Evolutionary conservation across 2,113 vertebrate species (phyloP).

Genomic region (Hippocampus abdominalis): DNA sequence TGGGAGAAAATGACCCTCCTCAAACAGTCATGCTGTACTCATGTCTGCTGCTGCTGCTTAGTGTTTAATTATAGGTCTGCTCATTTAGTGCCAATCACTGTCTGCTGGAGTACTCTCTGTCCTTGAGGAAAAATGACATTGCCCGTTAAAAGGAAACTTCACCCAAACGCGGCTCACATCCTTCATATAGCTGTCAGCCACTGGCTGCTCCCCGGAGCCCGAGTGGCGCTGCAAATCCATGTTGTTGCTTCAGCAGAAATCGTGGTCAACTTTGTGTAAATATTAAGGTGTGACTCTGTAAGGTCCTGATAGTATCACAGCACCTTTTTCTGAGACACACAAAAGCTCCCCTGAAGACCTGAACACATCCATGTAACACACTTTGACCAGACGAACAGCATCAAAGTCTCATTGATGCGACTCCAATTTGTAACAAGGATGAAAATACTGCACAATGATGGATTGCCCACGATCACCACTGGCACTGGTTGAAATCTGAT

Average conservation of each 20-base stretch:
- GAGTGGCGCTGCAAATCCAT: neutral
- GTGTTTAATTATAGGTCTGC: neutral
- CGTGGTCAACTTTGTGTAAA: conserved; percentile 15
- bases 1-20: neutral
- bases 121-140: neutral
- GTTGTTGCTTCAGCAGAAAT: conserved; percentile 9
- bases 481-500: too few species aligned
- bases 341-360: neutral
- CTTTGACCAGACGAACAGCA: too few species aligned
- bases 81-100: neutral
- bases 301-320: too few species aligned
- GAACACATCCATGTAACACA: too few species aligned
- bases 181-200: conserved; percentile 2
- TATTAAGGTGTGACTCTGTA: neutral
- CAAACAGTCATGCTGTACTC: neutral
- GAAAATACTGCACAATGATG: too few species aligned
- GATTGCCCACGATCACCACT: too few species aligned
- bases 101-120: neutral
- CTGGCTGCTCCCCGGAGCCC: conserved; percentile 3
- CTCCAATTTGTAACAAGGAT: too few species aligned
- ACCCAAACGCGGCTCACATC: neutral
- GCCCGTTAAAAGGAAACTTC: neutral
- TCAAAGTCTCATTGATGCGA: too few species aligned
- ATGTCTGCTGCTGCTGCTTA: neutral
- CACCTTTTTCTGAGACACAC: neutral